Evolutionary conservation across 2,888 invertebrate species (phyloP), one percentile per base, ranked within the genome.

Genomic region (Ichneumoninae sp.): DNA sequence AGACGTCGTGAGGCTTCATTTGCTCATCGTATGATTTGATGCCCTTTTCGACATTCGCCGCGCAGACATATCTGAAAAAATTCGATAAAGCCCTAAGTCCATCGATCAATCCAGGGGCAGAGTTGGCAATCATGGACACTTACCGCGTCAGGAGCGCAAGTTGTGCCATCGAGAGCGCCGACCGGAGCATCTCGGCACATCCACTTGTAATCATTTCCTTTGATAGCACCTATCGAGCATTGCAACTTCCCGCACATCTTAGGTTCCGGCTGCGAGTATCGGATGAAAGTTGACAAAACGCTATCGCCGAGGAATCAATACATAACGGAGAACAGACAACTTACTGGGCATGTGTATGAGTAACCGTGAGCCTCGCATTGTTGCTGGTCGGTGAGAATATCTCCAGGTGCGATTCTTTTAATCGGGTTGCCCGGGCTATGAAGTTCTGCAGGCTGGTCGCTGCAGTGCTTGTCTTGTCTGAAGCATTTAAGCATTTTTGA

Each of bases 341-440:
- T 70, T 19, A 70, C 70, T 2, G 33, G 36, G 30, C 70, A 70
- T 10, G 52, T 13, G 33, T 36, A 70, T 10, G 30, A 33, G 30
- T 33, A 70, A 26, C 52, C 54, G 2, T 19, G 19, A 22, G 33
- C n/a, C 19, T 70, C 33, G 36, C 70, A 70, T 47, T 70, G 70
- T 10, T 33, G 19, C 52, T 70, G 52, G 16, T 22, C 70, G 36
- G 22, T 47, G 33, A 54, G 10, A 33, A 52, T 10, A 19, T 52
- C n/a, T n/a, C 70, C 70, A 8, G 70, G 54, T 30, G 36, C 10
- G 13, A 52, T 22, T 52, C 52, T n/a, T 1, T 36, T 19, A 19
- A 70, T 52, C 1, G 19, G 70, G 2, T n/a, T n/a, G 13, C 54
- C 70, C 19, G 52, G 33, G 3, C 30, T 19, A 19, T 70, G 52